phyloP scores from a whole-genome alignment of 2,797 vertebrate genomes.

The Scolopax bukidnonensis region DNA sequence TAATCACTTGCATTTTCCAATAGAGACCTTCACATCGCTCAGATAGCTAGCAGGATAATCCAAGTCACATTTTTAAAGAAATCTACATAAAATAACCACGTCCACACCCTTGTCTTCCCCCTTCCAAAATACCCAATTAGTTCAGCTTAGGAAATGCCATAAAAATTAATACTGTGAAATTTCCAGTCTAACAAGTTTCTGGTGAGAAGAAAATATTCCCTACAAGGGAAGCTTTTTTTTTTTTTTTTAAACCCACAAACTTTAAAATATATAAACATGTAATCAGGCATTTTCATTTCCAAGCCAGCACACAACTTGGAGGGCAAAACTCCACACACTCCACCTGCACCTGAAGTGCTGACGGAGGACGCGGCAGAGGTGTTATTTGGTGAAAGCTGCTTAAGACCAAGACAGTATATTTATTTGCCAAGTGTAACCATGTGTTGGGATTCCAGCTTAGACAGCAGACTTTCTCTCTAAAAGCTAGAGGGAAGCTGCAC shows the following conservation, averaged over 20 bases:
- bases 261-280: not conserved
- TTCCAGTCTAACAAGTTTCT: conserved; percentile 8
- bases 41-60: conserved; percentile 17
- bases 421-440: not conserved
- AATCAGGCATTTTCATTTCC: not conserved
- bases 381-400: not conserved
- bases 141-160: not conserved
- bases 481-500: not conserved
- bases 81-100: not conserved
- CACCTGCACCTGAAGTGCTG: not conserved
- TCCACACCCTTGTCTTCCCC: not conserved
- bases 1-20: conserved; percentile 43
- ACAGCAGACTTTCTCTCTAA: not conserved
- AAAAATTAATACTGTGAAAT: conserved; percentile 29
- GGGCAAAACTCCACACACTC: not conserved
- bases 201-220: not conserved
- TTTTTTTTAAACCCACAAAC: not conserved
- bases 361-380: not conserved
- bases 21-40: not conserved
- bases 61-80: conserved; percentile 21
- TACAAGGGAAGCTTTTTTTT: not conserved
- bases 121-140: not conserved
- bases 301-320: not conserved
- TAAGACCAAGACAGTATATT: not conserved
- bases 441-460: not conserved